Percentiles rank a stretch among this genome's conserved stretches.
These are phyloP conservation scores for Tanytarsus gracilentus DNA, from an alignment of 2,888 invertebrate species.

Conservation along the genomic window DNA sequence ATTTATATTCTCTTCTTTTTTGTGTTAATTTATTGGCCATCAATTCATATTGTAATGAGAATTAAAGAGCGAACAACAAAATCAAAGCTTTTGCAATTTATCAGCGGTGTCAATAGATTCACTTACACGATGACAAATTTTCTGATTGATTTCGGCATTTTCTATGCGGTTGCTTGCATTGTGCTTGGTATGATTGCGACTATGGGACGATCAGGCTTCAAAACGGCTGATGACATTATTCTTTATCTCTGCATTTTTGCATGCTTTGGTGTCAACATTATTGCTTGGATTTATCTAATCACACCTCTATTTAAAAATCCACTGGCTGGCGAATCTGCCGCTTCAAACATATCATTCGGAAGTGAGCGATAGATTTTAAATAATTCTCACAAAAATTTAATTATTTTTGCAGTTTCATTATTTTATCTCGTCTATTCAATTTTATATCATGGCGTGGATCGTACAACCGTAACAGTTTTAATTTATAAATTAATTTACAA, in stretches of 20 bases:
- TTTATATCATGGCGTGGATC: too few relatives aligned
- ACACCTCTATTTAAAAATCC: slow-evolving; percentile 64
- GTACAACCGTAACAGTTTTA: too few relatives aligned
- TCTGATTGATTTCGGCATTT: slow-evolving; percentile 38
- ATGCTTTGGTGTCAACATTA: slow-evolving; percentile 59
- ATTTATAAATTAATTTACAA: too few relatives aligned
- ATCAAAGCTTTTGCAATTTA: slow-evolving; percentile 61
- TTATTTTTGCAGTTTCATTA: too few relatives aligned
- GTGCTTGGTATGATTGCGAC: neutral
- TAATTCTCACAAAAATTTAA: too few relatives aligned
- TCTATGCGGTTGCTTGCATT: neutral
- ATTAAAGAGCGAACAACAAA: slow-evolving; percentile 60
- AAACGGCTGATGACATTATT: neutral
- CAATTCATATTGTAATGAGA: slow-evolving; percentile 24
- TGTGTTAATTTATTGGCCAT: slow-evolving; percentile 25
- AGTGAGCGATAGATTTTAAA: too few relatives aligned
- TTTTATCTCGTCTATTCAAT: too few relatives aligned
- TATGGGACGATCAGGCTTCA: neutral
- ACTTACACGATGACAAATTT: slow-evolving; percentile 63
- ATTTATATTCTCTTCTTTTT: neutral
- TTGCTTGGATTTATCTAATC: slow-evolving; percentile 62
- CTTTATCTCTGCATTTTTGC: slow-evolving; percentile 46
- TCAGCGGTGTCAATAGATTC: slow-evolving; percentile 57
- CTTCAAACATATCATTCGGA: too few relatives aligned
- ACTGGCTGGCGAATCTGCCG: slow-evolving; percentile 49